Percentiles rank a stretch among this genome's conserved stretches.
Conservation (phyloP, 2,888 invertebrate species). For the Conomelus anceps region DNA sequence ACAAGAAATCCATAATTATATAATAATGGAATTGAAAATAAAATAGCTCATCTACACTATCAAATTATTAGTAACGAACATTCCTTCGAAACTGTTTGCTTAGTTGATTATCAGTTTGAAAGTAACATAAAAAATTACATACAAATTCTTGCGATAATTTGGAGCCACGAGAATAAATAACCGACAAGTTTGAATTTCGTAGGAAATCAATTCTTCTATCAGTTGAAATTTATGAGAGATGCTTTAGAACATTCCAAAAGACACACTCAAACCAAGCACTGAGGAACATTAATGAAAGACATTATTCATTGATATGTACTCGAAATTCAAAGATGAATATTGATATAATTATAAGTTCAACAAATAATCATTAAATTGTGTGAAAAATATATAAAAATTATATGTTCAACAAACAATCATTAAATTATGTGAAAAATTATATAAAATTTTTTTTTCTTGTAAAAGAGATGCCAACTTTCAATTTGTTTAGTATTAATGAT, state of each 20-base stretch:
- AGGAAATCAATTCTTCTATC: neutral
- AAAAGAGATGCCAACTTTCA: too few species aligned
- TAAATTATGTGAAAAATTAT: too few species aligned
- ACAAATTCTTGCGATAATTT: neutral
- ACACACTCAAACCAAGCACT: neutral
- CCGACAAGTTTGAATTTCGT: neutral
- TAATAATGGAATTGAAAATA: too few species aligned
- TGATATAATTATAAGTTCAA: neutral
- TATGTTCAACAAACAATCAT: too few species aligned
- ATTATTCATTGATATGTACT: neutral
- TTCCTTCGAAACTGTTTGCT: neutral
- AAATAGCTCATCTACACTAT: too few species aligned
- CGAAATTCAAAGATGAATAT: neutral
- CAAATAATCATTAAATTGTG: neutral
- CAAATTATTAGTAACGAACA: neutral
- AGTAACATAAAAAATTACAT: neutral
- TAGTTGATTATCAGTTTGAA: neutral
- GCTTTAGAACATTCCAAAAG: neutral
- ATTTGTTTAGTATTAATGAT: too few species aligned
- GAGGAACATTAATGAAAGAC: neutral
- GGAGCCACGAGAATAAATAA: too few species aligned
- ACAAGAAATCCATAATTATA: too few species aligned
- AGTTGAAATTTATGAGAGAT: too few species aligned
- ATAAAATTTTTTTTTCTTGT: too few species aligned
- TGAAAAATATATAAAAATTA: neutral